Evolutionary conservation across 1,140 invertebrate genomes (phyloP).

Genomic region (Drosophila teissieri): DNA sequence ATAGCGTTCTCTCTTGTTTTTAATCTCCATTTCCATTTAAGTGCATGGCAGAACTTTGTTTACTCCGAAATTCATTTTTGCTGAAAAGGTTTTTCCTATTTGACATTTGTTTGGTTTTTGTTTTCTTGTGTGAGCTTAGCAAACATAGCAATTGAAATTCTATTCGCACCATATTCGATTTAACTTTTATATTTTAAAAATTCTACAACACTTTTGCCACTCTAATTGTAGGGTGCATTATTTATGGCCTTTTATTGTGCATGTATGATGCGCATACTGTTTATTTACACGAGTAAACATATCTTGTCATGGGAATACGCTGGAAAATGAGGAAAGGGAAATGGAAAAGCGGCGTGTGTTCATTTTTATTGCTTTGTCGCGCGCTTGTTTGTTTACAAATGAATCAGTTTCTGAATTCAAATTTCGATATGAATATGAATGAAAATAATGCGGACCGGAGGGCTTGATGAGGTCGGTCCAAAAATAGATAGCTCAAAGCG

Average conservation of each 20-base stretch:
- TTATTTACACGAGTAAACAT: conserved; percentile 53
- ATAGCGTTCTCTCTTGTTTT: too few relatives aligned
- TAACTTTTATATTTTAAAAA: conserved; percentile 37
- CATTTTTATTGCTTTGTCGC: conserved; percentile 73
- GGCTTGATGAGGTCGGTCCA: conserved; percentile 64
- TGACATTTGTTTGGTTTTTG: conserved; percentile 5
- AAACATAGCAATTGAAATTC: conserved; percentile 59
- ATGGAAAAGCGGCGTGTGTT: conserved; percentile 51
- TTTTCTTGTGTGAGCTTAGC: conserved; percentile 24
- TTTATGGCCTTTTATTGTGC: conserved; percentile 57
- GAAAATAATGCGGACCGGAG: conserved; percentile 6
- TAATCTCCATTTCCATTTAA: conserved; percentile 32
- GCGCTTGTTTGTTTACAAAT: conserved; percentile 61
- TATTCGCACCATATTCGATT: conserved; percentile 55
- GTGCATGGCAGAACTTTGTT: conserved; percentile 36
- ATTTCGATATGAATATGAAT: conserved; percentile 36
- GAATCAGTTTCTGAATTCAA: conserved; percentile 24
- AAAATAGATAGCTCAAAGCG: conserved; percentile 48
- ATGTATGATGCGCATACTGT: conserved; percentile 44
- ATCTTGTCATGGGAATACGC: conserved; percentile 20
- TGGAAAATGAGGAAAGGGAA: conserved; percentile 24
- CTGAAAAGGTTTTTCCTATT: conserved; percentile 10
- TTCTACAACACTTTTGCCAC: conserved; percentile 30
- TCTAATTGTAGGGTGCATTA: conserved; percentile 67
- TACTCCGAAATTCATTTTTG: conserved; percentile 20